Percentiles rank a stretch among this genome's conserved stretches.
phyloP scores from a whole-genome alignment of 1,140 invertebrate species.

The Caerostris extrusa region DNA sequence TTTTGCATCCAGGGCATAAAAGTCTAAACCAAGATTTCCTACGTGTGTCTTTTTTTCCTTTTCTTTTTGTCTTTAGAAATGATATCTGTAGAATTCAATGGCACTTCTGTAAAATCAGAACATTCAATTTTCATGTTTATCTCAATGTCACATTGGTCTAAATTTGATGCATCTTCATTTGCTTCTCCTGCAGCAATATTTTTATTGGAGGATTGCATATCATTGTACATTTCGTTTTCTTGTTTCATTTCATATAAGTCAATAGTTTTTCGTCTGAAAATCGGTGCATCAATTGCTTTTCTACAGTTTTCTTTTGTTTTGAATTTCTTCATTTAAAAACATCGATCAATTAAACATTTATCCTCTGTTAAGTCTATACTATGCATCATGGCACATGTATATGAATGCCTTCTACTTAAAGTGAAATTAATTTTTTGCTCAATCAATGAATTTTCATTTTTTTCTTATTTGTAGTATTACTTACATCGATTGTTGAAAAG shows the following conservation, averaged over 20 bases:
- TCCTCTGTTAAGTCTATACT: not conserved
- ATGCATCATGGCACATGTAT: not conserved
- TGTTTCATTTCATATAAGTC: not conserved
- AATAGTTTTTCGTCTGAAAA: not conserved
- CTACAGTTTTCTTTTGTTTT: not conserved
- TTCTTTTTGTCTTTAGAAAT: not conserved
- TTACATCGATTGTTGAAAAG: too few relatives aligned
- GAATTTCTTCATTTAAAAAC: not conserved
- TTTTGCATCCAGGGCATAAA: slow-evolving; percentile 43
- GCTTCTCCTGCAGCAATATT: not conserved
- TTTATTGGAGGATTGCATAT: not conserved
- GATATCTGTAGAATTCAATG: not conserved
- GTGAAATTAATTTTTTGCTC: not conserved
- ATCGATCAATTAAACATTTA: not conserved
- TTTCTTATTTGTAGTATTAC: too few relatives aligned
- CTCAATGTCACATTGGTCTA: not conserved
- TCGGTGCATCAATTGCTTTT: not conserved
- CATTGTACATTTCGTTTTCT: not conserved
- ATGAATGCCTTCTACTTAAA: not conserved
- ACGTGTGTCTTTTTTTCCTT: not conserved
- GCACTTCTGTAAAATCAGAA: not conserved
- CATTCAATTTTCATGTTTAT: not conserved
- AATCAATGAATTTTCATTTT: not conserved
- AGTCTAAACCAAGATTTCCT: slow-evolving; percentile 15
- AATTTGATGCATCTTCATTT: not conserved